These are phyloP conservation scores for Charanyca ferruginea DNA, from an alignment of 2,888 invertebrate genomes.

Conservation along the genomic window DNA sequence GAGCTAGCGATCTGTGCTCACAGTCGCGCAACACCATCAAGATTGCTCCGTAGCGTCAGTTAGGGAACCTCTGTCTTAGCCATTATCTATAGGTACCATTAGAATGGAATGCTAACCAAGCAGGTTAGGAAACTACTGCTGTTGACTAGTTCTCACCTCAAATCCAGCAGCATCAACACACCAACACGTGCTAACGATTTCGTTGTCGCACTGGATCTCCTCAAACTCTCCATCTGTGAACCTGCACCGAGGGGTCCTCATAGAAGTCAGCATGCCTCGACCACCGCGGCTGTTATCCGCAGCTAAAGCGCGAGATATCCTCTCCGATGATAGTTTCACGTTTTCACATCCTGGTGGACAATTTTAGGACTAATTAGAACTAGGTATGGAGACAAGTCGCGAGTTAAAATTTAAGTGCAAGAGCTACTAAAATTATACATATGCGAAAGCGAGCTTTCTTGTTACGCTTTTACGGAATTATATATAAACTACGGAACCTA, in stretches of 20 bases:
- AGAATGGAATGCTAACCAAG: neutral
- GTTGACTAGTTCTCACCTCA: constrained; percentile 87
- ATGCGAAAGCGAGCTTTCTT: too few relatives aligned
- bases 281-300: constrained; percentile 91
- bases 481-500: too few relatives aligned
- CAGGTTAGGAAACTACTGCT: neutral
- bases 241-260: constrained; percentile 94
- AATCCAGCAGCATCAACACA: constrained; percentile 95
- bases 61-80: too few relatives aligned
- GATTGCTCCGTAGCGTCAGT: too few relatives aligned
- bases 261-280: constrained; percentile 91
- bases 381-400: too few relatives aligned
- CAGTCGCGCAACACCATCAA: too few relatives aligned
- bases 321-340: constrained; percentile 83
- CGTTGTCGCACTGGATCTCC: constrained; percentile 94
- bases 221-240: constrained; percentile 94
- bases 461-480: too few relatives aligned
- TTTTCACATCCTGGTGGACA: constrained; percentile 83
- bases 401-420: too few relatives aligned
- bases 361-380: neutral
- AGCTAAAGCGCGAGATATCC: constrained; percentile 85
- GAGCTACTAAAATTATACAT: too few relatives aligned
- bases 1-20: too few relatives aligned
- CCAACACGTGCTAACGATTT: constrained; percentile 95
- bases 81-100: neutral